Evolutionary conservation across 2,113 vertebrate species (phyloP).

Genomic region (Rhabdomys dilectus): DNA sequence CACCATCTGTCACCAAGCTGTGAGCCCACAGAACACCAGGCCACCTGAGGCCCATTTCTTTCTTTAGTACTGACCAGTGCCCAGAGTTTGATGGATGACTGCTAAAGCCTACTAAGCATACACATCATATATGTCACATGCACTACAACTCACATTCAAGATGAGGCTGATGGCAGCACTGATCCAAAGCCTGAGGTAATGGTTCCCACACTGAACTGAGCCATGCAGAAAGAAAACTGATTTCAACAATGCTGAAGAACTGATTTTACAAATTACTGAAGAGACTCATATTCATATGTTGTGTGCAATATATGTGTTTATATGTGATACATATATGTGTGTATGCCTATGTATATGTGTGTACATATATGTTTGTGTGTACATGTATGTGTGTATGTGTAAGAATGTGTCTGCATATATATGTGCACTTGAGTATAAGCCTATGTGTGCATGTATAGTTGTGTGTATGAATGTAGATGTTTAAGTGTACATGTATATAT

Average conservation of each 20-base stretch:
- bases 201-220: background rate
- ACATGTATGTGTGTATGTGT: background rate
- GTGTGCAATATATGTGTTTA: background rate
- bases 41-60: background rate
- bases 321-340: background rate
- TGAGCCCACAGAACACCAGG: background rate
- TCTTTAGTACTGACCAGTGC: background rate
- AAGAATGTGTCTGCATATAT: too few species aligned
- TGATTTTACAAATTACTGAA: conserved; percentile 58
- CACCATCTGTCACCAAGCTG: background rate
- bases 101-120: background rate
- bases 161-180: background rate
- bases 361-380: background rate
- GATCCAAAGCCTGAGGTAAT: conserved; percentile 15
- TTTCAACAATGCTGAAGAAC: conserved; percentile 39
- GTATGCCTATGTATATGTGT: background rate
- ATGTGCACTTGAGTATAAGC: background rate
- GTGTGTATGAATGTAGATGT: background rate
- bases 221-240: conserved; percentile 38
- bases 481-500: background rate
- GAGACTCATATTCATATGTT: background rate
- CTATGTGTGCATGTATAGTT: background rate
- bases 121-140: background rate
- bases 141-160: background rate
- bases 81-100: background rate